Percentiles rank a stretch among this genome's conserved stretches.
Conservation (phyloP, 2,113 vertebrate genomes). For the Monarcha castaneiventris region DNA sequence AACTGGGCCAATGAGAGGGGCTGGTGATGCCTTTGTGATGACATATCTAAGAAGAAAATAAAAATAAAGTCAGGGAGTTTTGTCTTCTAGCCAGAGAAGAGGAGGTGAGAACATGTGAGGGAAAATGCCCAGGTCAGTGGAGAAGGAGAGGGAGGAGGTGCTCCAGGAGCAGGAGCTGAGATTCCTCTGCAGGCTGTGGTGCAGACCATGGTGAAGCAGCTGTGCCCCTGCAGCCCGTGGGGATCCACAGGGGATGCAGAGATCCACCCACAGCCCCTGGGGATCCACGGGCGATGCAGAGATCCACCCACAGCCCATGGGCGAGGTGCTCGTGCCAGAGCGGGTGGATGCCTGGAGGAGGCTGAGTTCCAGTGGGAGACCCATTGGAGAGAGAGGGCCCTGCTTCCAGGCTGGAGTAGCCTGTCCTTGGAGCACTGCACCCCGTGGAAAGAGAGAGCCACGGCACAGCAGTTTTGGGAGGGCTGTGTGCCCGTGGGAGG, state of each 20-base stretch:
- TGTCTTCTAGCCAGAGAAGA: not conserved
- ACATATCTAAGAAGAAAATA: not conserved
- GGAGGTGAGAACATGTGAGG: not conserved
- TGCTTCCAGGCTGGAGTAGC: not conserved
- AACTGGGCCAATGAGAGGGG: not conserved
- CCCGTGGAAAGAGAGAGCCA: too few species aligned
- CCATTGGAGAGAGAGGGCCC: not conserved
- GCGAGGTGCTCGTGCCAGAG: not conserved
- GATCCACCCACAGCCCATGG: not conserved
- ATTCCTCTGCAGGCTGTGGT: not conserved
- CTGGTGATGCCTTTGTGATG: not conserved
- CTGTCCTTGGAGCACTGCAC: not conserved
- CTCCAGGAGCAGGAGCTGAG: not conserved
- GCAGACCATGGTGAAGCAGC: not conserved
- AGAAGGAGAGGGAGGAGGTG: not conserved
- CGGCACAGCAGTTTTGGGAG: not conserved
- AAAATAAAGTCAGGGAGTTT: not conserved
- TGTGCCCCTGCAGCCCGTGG: not conserved
- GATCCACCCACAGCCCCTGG: too few species aligned
- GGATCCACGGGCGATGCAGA: not conserved
- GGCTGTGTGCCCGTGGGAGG: not conserved
- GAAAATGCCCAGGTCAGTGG: not conserved
- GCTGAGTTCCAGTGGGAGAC: not conserved
- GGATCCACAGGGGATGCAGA: not conserved
- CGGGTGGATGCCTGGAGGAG: not conserved